Evolutionary conservation across 2,888 invertebrate genomes (phyloP).

Genomic region (Cosmorhoe ocellata): DNA sequence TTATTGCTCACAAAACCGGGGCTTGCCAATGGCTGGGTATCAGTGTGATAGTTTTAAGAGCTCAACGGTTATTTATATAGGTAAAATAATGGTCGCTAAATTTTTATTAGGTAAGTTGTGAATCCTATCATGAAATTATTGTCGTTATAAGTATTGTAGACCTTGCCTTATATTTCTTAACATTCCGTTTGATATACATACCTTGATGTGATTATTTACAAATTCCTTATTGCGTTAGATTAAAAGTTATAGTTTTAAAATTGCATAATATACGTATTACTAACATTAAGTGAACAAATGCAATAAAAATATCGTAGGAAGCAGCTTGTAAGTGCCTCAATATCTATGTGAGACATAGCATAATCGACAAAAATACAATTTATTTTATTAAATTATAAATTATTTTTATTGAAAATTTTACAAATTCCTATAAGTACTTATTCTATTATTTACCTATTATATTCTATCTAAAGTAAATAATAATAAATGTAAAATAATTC

Average conservation of each 20-base stretch:
- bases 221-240: slow-evolving; percentile 21
- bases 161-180: slow-evolving; percentile 51
- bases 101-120: slow-evolving; percentile 52
- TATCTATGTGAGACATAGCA: slow-evolving; percentile 46
- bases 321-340: slow-evolving; percentile 46
- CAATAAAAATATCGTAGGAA: slow-evolving; percentile 17
- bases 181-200: not conserved
- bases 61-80: slow-evolving; percentile 64
- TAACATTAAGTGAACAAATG: slow-evolving; percentile 14
- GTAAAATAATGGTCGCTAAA: slow-evolving; percentile 61
- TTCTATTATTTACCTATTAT: slow-evolving; percentile 13
- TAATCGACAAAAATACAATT: slow-evolving; percentile 44
- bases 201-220: slow-evolving; percentile 19
- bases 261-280: slow-evolving; percentile 25
- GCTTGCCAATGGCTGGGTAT: slow-evolving; percentile 67
- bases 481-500: slow-evolving; percentile 1
- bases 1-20: slow-evolving; percentile 56
- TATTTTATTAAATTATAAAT: slow-evolving; percentile 42
- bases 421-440: slow-evolving; percentile 13
- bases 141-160: slow-evolving; percentile 51
- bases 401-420: slow-evolving; percentile 11
- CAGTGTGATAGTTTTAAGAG: slow-evolving; percentile 71
- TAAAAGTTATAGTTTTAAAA: slow-evolving; percentile 11
- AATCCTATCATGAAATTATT: slow-evolving; percentile 54
- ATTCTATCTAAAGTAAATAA: slow-evolving; percentile 23